A percentile compares a stretch with the other conserved stretches of the same genome.
phyloP scores from a whole-genome alignment of 2,113 vertebrate genomes.

The Prolemur simus region DNA sequence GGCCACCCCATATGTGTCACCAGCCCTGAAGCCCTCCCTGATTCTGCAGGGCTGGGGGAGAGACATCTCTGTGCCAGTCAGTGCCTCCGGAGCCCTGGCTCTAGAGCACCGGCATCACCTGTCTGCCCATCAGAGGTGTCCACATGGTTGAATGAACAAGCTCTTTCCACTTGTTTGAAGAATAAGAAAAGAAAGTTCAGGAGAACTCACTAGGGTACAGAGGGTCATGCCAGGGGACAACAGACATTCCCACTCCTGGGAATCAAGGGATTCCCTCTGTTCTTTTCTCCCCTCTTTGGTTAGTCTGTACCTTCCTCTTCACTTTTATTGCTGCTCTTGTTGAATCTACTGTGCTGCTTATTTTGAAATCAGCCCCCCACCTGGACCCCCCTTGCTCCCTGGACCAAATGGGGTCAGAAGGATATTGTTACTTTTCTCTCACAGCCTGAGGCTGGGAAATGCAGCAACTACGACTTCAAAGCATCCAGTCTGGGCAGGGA shows the following conservation, averaged over 20 bases:
- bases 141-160: fast-evolving
- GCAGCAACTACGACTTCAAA: background rate
- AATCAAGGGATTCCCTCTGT: background rate
- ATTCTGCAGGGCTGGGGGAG: too few species aligned
- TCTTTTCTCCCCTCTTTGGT: too few species aligned
- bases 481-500: background rate
- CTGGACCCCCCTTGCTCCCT: fast-evolving
- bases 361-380: background rate
- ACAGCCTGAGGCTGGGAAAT: background rate
- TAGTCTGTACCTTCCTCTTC: background rate
- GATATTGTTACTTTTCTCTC: too few species aligned
- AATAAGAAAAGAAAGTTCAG: background rate
- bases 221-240: background rate
- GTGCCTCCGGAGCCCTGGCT: fast-evolving
- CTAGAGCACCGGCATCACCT: fast-evolving
- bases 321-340: fast-evolving
- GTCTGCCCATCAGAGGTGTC: background rate
- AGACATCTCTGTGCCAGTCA: fast-evolving
- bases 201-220: background rate
- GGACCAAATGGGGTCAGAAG: background rate
- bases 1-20: too few species aligned
- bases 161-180: fast-evolving
- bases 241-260: fast-evolving
- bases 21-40: background rate
- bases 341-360: fast-evolving